Conservation (phyloP, 2,888 invertebrate genomes). For the Nymphalis polychloros region DNA sequence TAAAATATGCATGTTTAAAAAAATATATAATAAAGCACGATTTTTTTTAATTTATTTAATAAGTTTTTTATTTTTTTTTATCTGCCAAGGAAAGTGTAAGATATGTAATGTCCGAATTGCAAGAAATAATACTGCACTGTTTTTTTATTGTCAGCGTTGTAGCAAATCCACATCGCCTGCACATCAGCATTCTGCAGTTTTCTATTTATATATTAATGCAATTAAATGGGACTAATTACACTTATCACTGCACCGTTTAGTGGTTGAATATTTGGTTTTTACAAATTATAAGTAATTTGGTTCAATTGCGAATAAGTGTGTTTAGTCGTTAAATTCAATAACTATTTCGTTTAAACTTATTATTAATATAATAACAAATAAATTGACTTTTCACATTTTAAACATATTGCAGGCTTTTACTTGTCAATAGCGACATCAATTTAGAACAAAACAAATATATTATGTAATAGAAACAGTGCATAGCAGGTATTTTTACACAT, state of each 20-base stretch:
- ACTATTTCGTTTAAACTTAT: too few species aligned
- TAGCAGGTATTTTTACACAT: too few species aligned
- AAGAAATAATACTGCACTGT: constrained; percentile 39
- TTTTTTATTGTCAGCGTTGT: constrained; percentile 44
- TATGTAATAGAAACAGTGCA: too few species aligned
- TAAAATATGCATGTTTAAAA: too few species aligned
- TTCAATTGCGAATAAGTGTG: constrained; percentile 2
- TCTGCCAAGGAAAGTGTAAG: constrained; percentile 20
- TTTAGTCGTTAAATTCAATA: neutral
- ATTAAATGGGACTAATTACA: constrained; percentile 9
- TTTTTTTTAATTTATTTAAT: too few species aligned
- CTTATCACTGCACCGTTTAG: constrained; percentile 13
- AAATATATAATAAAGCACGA: too few species aligned
- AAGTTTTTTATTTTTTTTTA: neutral
- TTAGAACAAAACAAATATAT: too few species aligned
- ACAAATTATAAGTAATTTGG: neutral
- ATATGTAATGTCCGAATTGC: constrained; percentile 9
- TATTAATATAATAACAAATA: too few species aligned
- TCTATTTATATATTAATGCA: constrained; percentile 17
- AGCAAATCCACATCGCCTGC: constrained; percentile 19
- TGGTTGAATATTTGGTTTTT: neutral
- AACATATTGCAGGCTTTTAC: too few species aligned
- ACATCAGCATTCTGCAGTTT: constrained; percentile 21
- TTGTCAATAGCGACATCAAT: too few species aligned
- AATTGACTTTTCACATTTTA: too few species aligned